Evolutionary conservation across 2,797 vertebrate species (phyloP), one percentile per base, ranked within the genome.

Genomic region (Thunnus albacares): DNA sequence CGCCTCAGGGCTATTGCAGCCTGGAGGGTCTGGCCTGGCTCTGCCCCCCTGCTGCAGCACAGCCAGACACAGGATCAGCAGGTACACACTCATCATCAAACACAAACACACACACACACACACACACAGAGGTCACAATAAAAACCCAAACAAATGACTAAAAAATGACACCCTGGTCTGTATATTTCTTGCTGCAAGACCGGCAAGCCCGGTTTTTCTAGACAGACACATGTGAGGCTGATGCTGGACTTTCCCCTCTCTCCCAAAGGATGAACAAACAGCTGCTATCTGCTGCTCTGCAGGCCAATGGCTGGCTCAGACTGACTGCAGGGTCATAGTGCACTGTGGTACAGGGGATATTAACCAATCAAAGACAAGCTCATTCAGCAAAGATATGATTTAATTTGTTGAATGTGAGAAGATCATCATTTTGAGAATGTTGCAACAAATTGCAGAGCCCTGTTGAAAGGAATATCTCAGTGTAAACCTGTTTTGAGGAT

Each of bases 191-290:
- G 81, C 74, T 77, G 43, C 12, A 51, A 49, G 12, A 77, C 45
- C 28, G 56, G 56, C 22, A 33, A 68, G 68, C n/a, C 33, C 28
- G 33, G 22, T 59, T 87, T 84, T 72, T 58, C 35, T 56, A 72
- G 64, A 53, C 26, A 55, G 26, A 67, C 14, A 51, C 43, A 57
- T 58, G 71, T 62, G 15, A 62, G 56, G 52, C 62, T 13, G 38
- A 71, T 24, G 60, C 26, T 87, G 87, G 86, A 90, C 92, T 84
- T 91, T 89, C n/a, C 28, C 81, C 82, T 76, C 63, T 80, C 66
- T 43, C 3, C 28, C 5, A 75, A 86, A 62, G 2, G 66, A 84
- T 59, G 53, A 91, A 64, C 79, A 93, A 92, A 93, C 90, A 90
- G 63, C 47, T 69, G 71, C 30, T 90, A 90, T 91, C 89, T 80